These are phyloP conservation scores for Catagonus wagneri DNA, from an alignment of 2,113 vertebrate species.

Conservation along the genomic window DNA sequence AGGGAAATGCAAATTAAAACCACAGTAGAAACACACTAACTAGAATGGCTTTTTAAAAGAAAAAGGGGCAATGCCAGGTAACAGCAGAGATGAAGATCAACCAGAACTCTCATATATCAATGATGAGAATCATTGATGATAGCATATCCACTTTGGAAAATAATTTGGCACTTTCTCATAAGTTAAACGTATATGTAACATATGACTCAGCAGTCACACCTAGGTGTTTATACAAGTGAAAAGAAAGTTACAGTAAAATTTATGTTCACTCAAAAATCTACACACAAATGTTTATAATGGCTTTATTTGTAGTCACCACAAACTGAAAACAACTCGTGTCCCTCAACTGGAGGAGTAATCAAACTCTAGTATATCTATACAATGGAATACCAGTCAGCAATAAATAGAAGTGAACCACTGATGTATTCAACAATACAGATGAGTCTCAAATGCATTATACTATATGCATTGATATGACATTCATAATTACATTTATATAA, in stretches of 20 bases:
- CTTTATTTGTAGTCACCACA: constrained; percentile 11
- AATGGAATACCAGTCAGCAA: neutral
- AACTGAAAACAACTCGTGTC: neutral
- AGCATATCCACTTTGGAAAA: constrained; percentile 1
- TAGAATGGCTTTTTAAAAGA: constrained; percentile 6
- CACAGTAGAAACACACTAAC: neutral
- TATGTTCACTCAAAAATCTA: constrained; percentile 29
- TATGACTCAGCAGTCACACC: neutral
- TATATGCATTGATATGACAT: constrained; percentile 17
- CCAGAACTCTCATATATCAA: neutral
- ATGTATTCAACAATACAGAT: neutral
- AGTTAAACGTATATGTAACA: neutral
- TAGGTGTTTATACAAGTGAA: neutral
- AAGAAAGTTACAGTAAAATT: neutral
- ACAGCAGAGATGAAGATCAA: neutral
- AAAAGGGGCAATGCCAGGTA: neutral
- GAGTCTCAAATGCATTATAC: neutral
- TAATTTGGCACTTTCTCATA: constrained; percentile 16
- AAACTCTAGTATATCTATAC: neutral
- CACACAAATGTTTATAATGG: neutral
- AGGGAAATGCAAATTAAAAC: constrained; percentile 15
- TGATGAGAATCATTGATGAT: neutral
- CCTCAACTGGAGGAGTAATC: neutral
- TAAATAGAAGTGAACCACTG: neutral
- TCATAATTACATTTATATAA: neutral